Evolutionary conservation across 1,140 invertebrate genomes (phyloP), one percentile per base, ranked within the genome.

Genomic region (Dendroctonus valens): DNA sequence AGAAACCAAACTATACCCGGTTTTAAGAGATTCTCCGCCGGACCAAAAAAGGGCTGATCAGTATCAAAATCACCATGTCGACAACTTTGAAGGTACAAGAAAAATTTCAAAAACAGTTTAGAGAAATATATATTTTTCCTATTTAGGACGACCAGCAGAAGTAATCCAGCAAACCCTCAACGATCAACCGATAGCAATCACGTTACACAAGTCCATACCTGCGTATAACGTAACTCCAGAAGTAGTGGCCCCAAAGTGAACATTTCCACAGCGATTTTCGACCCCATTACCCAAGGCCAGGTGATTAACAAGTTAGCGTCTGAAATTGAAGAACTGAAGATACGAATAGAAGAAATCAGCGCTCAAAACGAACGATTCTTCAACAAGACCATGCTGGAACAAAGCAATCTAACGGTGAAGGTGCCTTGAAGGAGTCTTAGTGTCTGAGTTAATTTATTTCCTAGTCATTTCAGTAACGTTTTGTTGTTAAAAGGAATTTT

Each of bases 251-350:
- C 50, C 6, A 59, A 67, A 41, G 41, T 46, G 5, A 67, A 67
- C 15, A 41, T 52, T 8, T 51, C 46, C 7, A 58, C 37, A 7
- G 0, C 38, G 5, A 48, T 14, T 52, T 26, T 61, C 41, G 72
- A 73, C 61, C 69, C 72, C 5, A 65, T 73, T 7, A 53, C 69
- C 12, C 75, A 77, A 53, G 71, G 75, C 40, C 57, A 72, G 51
- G 72, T 76, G 59, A 69, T 78, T 41, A 74, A 67, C 38, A 72
- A 76, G 59, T 57, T 78, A 11, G 75, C 75, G 11, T 74, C 73
- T 9, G 72, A 78, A 68, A 74, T 78, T 38, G 70, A 77, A 67
- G 67, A 76, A 59, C 68, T 78, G 14, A 73, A 74, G 26, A 69
- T 68, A 6, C 67, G 71, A 64, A 69, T 78, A 9, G 70, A 77